phyloP scores from a whole-genome alignment of 2,113 vertebrate genomes.

The Benthochromis sp. region DNA sequence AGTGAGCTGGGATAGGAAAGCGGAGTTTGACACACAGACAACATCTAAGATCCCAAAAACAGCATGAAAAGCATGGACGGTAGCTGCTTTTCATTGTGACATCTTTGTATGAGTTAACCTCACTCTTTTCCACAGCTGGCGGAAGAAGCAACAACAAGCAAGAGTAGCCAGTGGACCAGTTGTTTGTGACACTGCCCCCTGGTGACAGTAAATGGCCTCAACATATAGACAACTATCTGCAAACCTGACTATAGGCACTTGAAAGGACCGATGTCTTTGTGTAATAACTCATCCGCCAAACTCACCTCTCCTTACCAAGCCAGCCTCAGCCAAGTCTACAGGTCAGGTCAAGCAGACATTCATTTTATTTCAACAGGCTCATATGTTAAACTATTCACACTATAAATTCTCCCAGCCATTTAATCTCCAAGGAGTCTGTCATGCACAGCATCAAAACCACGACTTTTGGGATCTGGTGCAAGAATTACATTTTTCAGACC shows the following conservation, averaged over 20 bases:
- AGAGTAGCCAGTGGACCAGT: too few species aligned
- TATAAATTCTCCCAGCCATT: conserved; percentile 21
- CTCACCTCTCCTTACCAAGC: background rate
- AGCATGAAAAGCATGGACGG: background rate
- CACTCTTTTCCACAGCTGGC: background rate
- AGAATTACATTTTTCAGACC: conserved; percentile 14
- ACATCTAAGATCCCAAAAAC: background rate
- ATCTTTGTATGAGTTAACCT: background rate
- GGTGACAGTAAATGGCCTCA: background rate
- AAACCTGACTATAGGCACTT: background rate
- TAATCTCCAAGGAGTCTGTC: conserved; percentile 37
- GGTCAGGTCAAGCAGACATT: conserved; percentile 39
- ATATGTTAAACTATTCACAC: conserved; percentile 68
- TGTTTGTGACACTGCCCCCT: background rate
- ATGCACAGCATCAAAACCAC: conserved; percentile 27
- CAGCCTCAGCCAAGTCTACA: background rate
- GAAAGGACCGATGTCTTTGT: background rate
- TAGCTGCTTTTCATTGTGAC: background rate
- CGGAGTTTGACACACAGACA: accelerated
- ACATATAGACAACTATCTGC: background rate
- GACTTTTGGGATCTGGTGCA: conserved; percentile 9
- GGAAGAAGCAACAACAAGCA: background rate
- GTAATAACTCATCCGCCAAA: background rate
- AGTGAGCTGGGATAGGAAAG: background rate
- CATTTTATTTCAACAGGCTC: conserved; percentile 58